These are phyloP conservation scores for Elgaria multicarinata DNA, from an alignment of 2,113 vertebrate species.

Conservation along the genomic window DNA sequence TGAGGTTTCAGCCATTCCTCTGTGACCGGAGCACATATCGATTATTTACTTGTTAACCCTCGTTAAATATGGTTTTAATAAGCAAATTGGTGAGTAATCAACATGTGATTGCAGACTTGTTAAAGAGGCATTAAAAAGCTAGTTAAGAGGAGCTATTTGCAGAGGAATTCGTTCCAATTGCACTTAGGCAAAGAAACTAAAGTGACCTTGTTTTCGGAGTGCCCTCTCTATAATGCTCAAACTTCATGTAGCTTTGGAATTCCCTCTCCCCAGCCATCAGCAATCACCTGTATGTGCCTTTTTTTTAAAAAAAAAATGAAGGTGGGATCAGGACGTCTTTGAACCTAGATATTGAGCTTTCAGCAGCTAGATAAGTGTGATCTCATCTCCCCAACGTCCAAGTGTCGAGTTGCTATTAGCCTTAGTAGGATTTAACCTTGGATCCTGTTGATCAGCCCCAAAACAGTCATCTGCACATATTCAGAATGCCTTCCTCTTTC, in stretches of 20 bases:
- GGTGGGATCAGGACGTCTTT: not conserved
- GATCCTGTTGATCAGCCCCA: too few species aligned
- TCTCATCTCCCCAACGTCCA: not conserved
- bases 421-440: not conserved
- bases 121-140: slow-evolving; percentile 20
- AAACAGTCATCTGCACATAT: not conserved
- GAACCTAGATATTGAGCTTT: not conserved
- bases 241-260: not conserved
- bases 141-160: not conserved
- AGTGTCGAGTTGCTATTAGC: too few species aligned
- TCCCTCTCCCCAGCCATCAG: not conserved
- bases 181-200: not conserved
- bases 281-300: too few species aligned
- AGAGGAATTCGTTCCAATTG: not conserved
- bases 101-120: slow-evolving; percentile 45
- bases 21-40: slow-evolving; percentile 60
- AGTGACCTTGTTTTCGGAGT: not conserved
- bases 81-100: slow-evolving; percentile 64
- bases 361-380: not conserved
- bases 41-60: slow-evolving; percentile 72
- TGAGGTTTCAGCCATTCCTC: slow-evolving; percentile 68
- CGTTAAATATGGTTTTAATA: slow-evolving; percentile 72
- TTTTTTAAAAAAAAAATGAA: not conserved
- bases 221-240: not conserved
- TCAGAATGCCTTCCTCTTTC: not conserved